A percentile compares a stretch with the other conserved stretches of the same genome.
Evolutionary conservation across 2,113 vertebrate genomes (phyloP).

Genomic region (Cygnus buccinator): DNA sequence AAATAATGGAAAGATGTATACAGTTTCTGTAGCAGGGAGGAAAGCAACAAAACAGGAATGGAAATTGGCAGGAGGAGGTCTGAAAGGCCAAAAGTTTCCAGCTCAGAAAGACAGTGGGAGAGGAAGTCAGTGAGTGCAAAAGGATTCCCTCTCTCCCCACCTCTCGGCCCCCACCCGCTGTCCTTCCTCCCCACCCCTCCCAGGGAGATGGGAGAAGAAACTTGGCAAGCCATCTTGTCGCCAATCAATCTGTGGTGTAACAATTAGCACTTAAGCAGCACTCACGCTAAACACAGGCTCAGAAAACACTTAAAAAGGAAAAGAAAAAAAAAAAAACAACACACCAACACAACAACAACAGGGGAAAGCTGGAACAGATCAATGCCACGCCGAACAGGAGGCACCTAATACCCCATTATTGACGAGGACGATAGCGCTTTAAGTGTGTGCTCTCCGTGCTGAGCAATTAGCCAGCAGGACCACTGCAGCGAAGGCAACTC

Average conservation of each 20-base stretch:
- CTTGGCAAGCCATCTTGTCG: conserved; percentile 83
- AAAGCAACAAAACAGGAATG: neutral
- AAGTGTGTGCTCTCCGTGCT: conserved; percentile 80
- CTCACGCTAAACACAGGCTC: conserved; percentile 78
- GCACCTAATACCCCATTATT: conserved; percentile 85
- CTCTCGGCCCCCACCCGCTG: conserved; percentile 1
- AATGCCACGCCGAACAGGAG: conserved; percentile 77
- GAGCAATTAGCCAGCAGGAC: conserved; percentile 79
- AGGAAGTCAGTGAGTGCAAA: conserved; percentile 54
- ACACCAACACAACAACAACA: conserved; percentile 57
- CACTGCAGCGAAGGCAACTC: conserved; percentile 69
- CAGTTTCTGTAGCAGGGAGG: neutral
- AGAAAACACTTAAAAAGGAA: conserved; percentile 76
- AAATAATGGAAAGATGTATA: neutral
- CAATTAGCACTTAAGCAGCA: conserved; percentile 86
- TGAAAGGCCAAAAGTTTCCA: conserved; percentile 20
- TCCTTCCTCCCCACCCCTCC: conserved; percentile 44
- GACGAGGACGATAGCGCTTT: conserved; percentile 84
- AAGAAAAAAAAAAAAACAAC: neutral
- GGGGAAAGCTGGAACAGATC: conserved; percentile 83
- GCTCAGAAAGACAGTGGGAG: neutral
- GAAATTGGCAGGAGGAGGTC: conserved; percentile 15
- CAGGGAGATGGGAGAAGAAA: conserved; percentile 69
- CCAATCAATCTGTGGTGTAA: conserved; percentile 89
- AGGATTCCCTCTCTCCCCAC: conserved; percentile 75